Evolutionary conservation across 1,140 invertebrate genomes (phyloP), one percentile per base, ranked within the genome.

Genomic region (Polypedilum vanderplanki): DNA sequence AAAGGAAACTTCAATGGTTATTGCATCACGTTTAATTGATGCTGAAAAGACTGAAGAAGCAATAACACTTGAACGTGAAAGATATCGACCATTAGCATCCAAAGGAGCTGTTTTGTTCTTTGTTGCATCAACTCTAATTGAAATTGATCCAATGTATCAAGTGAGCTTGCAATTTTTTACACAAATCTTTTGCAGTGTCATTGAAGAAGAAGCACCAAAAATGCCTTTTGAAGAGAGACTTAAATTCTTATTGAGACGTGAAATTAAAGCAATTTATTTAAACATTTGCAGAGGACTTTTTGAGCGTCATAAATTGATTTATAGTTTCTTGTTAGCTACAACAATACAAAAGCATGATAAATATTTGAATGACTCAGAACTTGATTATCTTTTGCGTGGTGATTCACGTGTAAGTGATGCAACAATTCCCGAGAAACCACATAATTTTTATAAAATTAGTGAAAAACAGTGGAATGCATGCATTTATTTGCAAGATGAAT

Each of bases 91-190:
- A 1, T 90, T 97, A 0, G 93, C 95, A 0, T 90, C 89, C 1
- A 88, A 94, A 77, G 95, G 94, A 0, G 94, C 94, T 0, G 90
- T 95, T 15, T 83, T 98, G 1, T 98, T 95, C 81, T 97, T 97
- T 81, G 93, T 95, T 0, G 92, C 97, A 10, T 90, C 93, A 5
- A 90, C 92, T 79, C 84, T 98, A 3, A 89, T 92, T 0, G 91
- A 95, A 76, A 93, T 97, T 75, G 94, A 97, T 83, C 93, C 94
- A 0, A 98, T 97, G 95, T 98, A 98, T 83, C 95, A 98, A 83
- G 97, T 90, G 86, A 95, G 93, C 2, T 83, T 96, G 3, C 94
- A 95, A 79, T 96, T 95, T 81, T 96, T 95, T 78, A 93, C 84
- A 3, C 82, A 93, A 88, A 84, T 94, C 15, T 93, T 94, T 79